phyloP scores from a whole-genome alignment of 2,113 vertebrate genomes.

The Entelurus aequoreus region DNA sequence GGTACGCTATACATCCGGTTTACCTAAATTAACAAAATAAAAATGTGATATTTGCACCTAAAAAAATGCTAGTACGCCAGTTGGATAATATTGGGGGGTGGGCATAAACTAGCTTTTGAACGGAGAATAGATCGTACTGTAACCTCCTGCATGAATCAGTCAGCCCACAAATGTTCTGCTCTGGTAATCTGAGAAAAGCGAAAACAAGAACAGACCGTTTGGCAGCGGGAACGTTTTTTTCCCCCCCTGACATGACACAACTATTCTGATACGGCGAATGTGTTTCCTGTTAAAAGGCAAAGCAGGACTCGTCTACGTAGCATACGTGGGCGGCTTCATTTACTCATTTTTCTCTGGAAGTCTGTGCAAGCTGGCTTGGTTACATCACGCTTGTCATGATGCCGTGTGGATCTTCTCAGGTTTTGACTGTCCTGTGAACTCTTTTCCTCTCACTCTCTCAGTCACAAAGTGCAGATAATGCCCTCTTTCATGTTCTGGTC shows the following conservation, averaged over 20 bases:
- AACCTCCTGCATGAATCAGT: too few species aligned
- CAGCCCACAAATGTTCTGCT: not conserved
- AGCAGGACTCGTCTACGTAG: conserved; percentile 11
- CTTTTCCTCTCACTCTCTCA: conserved; percentile 11
- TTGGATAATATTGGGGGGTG: too few species aligned
- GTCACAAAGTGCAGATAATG: conserved; percentile 36
- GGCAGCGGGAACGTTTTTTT: not conserved
- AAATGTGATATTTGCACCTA: too few species aligned
- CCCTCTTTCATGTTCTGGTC: conserved; percentile 40
- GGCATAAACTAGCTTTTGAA: too few species aligned
- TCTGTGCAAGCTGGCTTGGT: conserved; percentile 13
- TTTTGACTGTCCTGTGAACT: conserved; percentile 43
- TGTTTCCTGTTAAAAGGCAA: conserved; percentile 9
- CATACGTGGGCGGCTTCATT: not conserved
- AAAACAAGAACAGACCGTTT: not conserved
- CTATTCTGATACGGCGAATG: not conserved
- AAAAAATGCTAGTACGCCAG: too few species aligned
- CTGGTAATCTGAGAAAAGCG: conserved; percentile 1
- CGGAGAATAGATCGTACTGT: too few species aligned
- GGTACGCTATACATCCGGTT: too few species aligned
- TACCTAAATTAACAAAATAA: too few species aligned
- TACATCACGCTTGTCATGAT: conserved; percentile 30
- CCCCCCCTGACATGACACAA: not conserved
- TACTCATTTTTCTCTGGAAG: conserved; percentile 15
- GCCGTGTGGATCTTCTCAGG: conserved; percentile 27